Evolutionary conservation across 2,888 invertebrate genomes (phyloP).

Genomic region (Pristionchus arcanus): DNA sequence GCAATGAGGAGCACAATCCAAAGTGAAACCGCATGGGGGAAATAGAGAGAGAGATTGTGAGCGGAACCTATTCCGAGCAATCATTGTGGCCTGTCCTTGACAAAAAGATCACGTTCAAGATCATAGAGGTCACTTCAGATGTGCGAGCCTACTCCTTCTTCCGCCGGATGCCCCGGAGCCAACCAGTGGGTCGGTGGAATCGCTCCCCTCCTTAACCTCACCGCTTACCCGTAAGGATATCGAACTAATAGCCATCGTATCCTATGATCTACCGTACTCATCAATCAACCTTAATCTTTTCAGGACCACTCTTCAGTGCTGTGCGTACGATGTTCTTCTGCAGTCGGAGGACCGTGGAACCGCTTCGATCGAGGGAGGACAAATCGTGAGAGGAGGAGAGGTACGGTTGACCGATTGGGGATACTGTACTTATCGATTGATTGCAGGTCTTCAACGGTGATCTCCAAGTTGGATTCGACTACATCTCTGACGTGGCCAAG

Average conservation of each 20-base stretch:
- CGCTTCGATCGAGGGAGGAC: slow-evolving; percentile 11
- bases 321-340: slow-evolving; percentile 14
- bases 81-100: too few relatives aligned
- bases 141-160: slow-evolving; percentile 71
- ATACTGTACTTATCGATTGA: background rate
- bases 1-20: too few relatives aligned
- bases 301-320: slow-evolving; percentile 49
- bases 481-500: slow-evolving; percentile 50
- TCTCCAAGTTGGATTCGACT: slow-evolving; percentile 46
- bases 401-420: background rate
- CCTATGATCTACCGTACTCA: background rate
- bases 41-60: too few relatives aligned
- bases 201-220: slow-evolving; percentile 72
- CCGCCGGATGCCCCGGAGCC: slow-evolving; percentile 66
- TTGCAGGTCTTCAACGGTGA: slow-evolving; percentile 13
- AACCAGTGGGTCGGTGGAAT: slow-evolving; percentile 78
- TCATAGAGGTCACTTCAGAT: slow-evolving; percentile 60
- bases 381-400: slow-evolving; percentile 52
- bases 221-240: slow-evolving; percentile 62
- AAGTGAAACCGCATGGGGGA: too few relatives aligned
- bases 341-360: slow-evolving; percentile 53
- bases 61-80: too few relatives aligned
- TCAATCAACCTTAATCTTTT: background rate
- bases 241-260: background rate
- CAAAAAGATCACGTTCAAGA: too few relatives aligned